Evolutionary conservation across 2,113 vertebrate species (phyloP).

Genomic region (Gnathonemus longibarbis): DNA sequence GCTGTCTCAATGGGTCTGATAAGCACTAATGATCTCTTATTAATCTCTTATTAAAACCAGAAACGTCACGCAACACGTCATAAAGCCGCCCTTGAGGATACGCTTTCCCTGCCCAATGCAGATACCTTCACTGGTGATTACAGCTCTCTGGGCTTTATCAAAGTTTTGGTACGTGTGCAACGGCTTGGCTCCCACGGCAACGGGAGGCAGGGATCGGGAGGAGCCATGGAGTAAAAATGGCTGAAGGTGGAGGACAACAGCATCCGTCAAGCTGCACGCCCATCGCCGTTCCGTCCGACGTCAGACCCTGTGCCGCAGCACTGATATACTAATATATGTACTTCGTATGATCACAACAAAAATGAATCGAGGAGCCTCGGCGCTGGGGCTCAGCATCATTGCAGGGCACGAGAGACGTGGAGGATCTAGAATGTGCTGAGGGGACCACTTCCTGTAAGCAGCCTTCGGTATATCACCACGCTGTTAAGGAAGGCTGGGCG

Average conservation of each 20-base stretch:
- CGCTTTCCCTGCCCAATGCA: not conserved
- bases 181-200: not conserved
- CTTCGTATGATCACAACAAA: not conserved
- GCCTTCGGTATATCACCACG: not conserved
- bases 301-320: not conserved
- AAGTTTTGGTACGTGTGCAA: not conserved
- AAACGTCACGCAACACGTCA: not conserved
- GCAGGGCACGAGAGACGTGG: not conserved
- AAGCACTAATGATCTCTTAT: not conserved
- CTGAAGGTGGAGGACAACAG: not conserved
- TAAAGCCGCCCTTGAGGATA: not conserved
- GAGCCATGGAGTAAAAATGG: not conserved
- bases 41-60: constrained; percentile 3
- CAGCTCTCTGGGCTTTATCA: not conserved
- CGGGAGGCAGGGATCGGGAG: not conserved
- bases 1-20: not conserved
- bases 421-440: not conserved
- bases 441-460: not conserved
- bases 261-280: not conserved
- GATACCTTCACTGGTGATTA: not conserved
- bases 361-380: not conserved
- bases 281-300: not conserved
- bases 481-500: not conserved
- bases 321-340: not conserved
- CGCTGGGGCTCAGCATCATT: not conserved